Evolutionary conservation across 2,113 vertebrate genomes (phyloP).

Genomic region (Nettapus auritus): DNA sequence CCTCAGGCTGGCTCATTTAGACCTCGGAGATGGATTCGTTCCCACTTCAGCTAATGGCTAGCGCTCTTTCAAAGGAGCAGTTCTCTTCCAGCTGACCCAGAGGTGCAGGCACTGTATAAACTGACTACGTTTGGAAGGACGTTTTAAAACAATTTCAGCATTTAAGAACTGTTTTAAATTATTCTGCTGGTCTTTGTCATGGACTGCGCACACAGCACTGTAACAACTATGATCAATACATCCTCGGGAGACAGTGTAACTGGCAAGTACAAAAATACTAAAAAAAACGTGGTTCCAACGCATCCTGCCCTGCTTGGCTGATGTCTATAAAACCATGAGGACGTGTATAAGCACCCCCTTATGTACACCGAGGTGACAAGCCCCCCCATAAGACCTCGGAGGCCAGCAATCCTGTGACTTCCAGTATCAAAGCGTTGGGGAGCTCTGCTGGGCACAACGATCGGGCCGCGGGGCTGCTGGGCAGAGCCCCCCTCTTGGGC

Average conservation of each 20-base stretch:
- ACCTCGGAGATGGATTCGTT: neutral
- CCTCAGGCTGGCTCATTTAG: neutral
- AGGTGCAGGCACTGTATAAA: neutral
- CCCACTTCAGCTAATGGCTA: neutral
- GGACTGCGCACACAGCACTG: neutral
- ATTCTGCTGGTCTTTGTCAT: neutral
- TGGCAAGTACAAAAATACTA: neutral
- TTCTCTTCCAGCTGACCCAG: neutral
- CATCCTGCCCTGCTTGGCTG: neutral
- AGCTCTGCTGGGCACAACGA: neutral
- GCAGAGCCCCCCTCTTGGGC: neutral
- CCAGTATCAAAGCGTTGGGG: rapidly evolving
- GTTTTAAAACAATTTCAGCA: neutral
- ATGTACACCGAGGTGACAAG: neutral
- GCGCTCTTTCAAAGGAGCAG: neutral
- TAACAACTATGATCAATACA: neutral
- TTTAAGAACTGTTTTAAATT: neutral
- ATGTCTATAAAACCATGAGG: neutral
- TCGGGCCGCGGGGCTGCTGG: rapidly evolving
- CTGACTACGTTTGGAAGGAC: neutral
- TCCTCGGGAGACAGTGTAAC: neutral
- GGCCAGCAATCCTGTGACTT: neutral
- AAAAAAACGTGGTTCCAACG: too few species aligned
- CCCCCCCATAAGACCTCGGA: neutral
- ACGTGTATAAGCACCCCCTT: neutral